Percentiles rank a stretch among this genome's conserved stretches.
phyloP scores from a whole-genome alignment of 1,140 invertebrate species.

The Saccostrea glomerata region DNA sequence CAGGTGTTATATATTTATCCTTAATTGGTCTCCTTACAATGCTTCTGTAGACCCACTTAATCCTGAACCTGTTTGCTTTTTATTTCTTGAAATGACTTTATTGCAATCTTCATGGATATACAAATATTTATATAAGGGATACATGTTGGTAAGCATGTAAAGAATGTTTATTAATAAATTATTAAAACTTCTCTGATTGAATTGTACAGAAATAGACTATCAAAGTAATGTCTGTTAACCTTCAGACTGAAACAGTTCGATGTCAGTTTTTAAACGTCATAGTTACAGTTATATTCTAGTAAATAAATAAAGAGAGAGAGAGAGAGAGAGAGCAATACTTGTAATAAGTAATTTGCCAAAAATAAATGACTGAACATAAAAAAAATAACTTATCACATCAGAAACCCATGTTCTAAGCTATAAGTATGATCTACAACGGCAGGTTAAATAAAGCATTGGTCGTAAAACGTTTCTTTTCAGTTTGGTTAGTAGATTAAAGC shows the following conservation, averaged over 20 bases:
- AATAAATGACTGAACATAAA: no score
- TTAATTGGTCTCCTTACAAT: neutral
- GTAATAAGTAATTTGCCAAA: no score
- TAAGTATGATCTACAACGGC: neutral
- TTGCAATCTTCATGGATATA: slow-evolving; percentile 1
- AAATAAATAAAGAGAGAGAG: no score
- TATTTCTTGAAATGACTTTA: neutral
- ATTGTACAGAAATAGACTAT: neutral
- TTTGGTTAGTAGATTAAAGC: neutral
- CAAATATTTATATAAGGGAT: slow-evolving; percentile 11
- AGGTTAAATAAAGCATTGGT: neutral
- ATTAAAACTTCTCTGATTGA: neutral
- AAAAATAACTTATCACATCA: no score
- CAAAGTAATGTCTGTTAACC: no score
- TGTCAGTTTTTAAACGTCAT: no score
- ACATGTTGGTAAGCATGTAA: neutral
- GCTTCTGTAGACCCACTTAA: neutral
- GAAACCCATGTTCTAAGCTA: neutral
- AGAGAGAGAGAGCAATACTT: no score
- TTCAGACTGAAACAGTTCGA: no score
- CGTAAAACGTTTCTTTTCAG: neutral
- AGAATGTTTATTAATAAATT: slow-evolving; percentile 4
- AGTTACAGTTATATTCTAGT: no score
- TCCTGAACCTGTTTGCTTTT: slow-evolving; percentile 6
- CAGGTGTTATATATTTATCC: neutral